Evolutionary conservation across 2,113 vertebrate species (phyloP), one percentile per base, ranked within the genome.

Genomic region (Rhynchopsitta pachyrhyncha): DNA sequence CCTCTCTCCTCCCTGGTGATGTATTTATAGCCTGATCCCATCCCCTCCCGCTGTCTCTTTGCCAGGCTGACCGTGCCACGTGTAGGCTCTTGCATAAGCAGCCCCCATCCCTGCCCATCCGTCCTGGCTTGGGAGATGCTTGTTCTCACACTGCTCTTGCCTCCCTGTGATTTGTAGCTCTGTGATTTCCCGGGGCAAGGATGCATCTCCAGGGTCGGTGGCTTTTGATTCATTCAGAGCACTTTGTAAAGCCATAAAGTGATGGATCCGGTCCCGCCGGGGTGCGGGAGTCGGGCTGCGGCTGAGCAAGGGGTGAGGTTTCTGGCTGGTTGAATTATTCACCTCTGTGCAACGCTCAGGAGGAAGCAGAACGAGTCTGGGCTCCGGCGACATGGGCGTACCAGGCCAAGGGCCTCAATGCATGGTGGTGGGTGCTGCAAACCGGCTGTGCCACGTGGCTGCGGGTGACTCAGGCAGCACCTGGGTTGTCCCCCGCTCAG

Each of bases 401-500:
- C 1, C 31, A 7, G 85, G 76, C 39, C 2, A 44, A 75, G n/a
- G 52, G 53, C n/a, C 79, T 37, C 17, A 2, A 2, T 1, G 0
- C 7, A 10, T 0, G 1, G 0, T 0, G 1, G 39, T 8, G 74
- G 53, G 53, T 24, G 78, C 88, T 13, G 24, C 41, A 41, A 50
- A 78, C 41, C 15, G 3, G 57, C 90, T 3, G 18, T 29, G 79
- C 70, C 18, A 76, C 46, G 2, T 1, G 88, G 50, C 86, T 39
- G 5, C 6, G 2, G 28, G 53, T 92, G 94, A 96, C 85, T 96
- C 94, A 93, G 68, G 50, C n/a, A 1, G 52, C 94, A 96, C 90
- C 93, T 86, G 95, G 44, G 67, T 37, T 71, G 74, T 91, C 96
- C 94, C 49, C 59, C 35, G 60, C 85, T 92, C 88, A 91, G 86